A percentile compares a stretch with the other conserved stretches of the same genome.
These are phyloP conservation scores for Saccopteryx leptura DNA, from an alignment of 2,113 vertebrate species.

Conservation along the genomic window DNA sequence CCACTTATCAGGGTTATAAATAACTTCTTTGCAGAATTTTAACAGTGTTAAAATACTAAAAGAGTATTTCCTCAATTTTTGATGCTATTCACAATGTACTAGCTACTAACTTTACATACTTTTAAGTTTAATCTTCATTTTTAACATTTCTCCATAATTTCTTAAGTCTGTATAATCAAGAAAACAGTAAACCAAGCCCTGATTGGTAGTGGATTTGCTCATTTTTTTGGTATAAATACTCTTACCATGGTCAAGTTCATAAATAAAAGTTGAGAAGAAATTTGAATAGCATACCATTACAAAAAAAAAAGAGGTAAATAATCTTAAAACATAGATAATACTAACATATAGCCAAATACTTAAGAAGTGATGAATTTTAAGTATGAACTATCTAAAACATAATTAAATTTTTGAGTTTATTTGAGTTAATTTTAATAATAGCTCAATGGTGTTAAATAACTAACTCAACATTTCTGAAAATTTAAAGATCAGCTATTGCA, in stretches of 20 bases:
- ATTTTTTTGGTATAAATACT: neutral
- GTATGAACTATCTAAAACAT: neutral
- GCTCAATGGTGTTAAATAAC: slow-evolving; percentile 3
- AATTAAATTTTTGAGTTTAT: neutral
- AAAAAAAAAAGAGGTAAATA: neutral
- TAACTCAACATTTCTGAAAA: slow-evolving; percentile 21
- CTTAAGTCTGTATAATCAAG: neutral
- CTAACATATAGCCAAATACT: neutral
- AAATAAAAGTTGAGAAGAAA: neutral
- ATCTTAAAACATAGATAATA: neutral
- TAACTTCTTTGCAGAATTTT: neutral
- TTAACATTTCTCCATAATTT: slow-evolving; percentile 14
- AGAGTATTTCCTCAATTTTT: neutral
- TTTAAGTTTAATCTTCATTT: neutral
- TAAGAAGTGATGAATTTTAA: neutral
- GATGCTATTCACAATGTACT: neutral
- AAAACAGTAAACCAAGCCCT: neutral
- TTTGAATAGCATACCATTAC: neutral
- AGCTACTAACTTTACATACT: neutral
- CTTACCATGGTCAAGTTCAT: neutral
- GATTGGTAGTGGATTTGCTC: neutral
- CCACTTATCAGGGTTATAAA: neutral
- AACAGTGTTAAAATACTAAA: neutral
- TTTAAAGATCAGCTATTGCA: neutral
- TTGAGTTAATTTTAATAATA: neutral